Evolutionary conservation across 2,797 vertebrate species (phyloP).

Genomic region (Oreonectes daqikongensis): DNA sequence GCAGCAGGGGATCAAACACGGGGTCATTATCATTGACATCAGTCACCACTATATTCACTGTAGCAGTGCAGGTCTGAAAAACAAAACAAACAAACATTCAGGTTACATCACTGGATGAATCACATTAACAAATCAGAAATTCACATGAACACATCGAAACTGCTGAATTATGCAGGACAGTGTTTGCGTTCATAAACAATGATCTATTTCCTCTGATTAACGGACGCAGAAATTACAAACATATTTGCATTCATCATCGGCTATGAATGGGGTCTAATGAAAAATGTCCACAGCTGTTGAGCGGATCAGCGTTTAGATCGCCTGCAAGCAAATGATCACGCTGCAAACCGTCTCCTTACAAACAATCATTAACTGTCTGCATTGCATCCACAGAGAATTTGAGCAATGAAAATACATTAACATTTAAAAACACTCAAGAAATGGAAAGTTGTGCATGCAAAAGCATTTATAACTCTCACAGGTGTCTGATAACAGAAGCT

Average conservation of each 20-base stretch:
- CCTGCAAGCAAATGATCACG: conserved; percentile 36
- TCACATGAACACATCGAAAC: conserved; percentile 10
- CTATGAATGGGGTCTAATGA: conserved; percentile 56
- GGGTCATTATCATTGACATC: conserved; percentile 98
- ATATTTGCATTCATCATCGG: conserved; percentile 59
- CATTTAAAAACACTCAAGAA: not conserved
- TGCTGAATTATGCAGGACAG: conserved; percentile 34
- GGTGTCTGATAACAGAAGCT: not conserved
- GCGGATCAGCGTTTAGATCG: conserved; percentile 54
- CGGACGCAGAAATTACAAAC: conserved; percentile 54
- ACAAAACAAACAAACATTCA: conserved; percentile 51
- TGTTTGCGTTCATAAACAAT: conserved; percentile 56
- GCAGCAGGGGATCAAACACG: conserved; percentile 84
- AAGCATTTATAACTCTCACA: too few relatives aligned
- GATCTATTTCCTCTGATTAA: conserved; percentile 53
- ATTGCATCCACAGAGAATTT: not conserved
- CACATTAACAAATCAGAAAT: not conserved
- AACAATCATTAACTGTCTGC: conserved; percentile 36
- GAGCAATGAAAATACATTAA: not conserved
- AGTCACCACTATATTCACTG: conserved; percentile 89
- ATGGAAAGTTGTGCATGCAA: too few relatives aligned
- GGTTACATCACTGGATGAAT: conserved; percentile 3
- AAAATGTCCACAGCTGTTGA: conserved; percentile 55
- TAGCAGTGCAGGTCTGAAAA: conserved; percentile 87
- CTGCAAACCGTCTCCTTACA: not conserved